These are phyloP conservation scores for Trachelus stipa DNA, from an alignment of 2,888 invertebrate genomes.

Conservation along the genomic window DNA sequence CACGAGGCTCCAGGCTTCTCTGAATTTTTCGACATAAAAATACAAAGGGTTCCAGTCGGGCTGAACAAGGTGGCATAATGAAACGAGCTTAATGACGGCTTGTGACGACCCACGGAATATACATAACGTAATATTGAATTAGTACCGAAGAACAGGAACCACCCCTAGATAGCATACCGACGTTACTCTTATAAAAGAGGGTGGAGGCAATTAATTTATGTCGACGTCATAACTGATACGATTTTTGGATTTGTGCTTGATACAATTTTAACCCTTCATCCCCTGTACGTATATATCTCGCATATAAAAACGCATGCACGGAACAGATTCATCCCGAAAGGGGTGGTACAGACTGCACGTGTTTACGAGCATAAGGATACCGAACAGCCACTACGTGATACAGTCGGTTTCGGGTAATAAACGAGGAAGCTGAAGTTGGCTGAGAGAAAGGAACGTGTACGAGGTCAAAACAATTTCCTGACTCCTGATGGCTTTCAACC, in stretches of 20 bases:
- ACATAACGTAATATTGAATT: neutral
- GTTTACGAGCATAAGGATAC: neutral
- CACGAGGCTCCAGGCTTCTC: neutral
- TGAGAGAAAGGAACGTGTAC: neutral
- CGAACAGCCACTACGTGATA: neutral
- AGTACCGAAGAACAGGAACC: neutral
- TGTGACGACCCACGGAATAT: neutral
- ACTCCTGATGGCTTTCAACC: neutral
- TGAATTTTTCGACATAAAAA: neutral
- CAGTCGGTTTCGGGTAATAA: neutral
- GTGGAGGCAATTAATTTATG: neutral
- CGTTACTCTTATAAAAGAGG: neutral
- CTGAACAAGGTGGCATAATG: neutral
- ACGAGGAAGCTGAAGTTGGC: neutral
- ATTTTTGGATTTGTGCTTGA: neutral
- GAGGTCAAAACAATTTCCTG: neutral
- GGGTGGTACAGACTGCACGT: no score
- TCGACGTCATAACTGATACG: neutral
- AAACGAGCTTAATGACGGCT: neutral
- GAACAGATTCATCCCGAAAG: neutral
- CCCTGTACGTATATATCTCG: no score
- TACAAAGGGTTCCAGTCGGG: neutral
- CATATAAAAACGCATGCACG: neutral
- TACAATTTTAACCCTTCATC: neutral
- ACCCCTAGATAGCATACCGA: neutral